A percentile compares a stretch with the other conserved stretches of the same genome.
Conservation (phyloP, 2,888 invertebrate genomes). For the Cactoblastis cactorum region DNA sequence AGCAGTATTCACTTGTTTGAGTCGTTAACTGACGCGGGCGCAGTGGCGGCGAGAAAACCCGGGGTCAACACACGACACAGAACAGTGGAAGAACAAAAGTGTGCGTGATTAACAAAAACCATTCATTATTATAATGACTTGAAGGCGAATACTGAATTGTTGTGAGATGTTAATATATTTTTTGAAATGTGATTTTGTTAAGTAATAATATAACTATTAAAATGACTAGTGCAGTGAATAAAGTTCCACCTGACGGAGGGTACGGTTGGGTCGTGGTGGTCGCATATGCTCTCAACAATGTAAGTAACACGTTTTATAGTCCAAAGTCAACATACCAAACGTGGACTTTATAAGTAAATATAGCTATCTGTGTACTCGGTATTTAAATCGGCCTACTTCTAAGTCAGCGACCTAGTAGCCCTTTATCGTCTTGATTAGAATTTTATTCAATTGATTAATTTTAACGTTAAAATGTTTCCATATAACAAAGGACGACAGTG, state of each 20-base stretch:
- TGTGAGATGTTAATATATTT: conserved; percentile 11
- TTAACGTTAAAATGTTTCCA: too few relatives aligned
- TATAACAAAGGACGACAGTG: too few relatives aligned
- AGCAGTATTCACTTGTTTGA: conserved; percentile 21
- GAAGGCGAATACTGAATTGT: background rate
- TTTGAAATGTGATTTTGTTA: conserved; percentile 36
- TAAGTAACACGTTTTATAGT: conserved; percentile 59
- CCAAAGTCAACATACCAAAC: background rate
- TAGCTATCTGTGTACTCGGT: too few relatives aligned
- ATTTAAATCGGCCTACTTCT: too few relatives aligned
- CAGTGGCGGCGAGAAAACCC: conserved; percentile 6
- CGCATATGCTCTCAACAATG: conserved; percentile 80
- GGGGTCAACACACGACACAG: conserved; percentile 3
- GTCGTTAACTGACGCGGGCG: conserved; percentile 12
- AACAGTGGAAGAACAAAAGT: conserved; percentile 6
- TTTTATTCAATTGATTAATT: too few relatives aligned
- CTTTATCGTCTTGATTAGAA: too few relatives aligned
- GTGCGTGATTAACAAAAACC: background rate
- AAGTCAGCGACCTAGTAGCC: too few relatives aligned
- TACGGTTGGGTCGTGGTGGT: conserved; percentile 83
- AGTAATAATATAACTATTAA: conserved; percentile 25
- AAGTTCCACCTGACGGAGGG: conserved; percentile 82
- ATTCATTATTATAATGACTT: conserved; percentile 6
- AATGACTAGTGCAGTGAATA: conserved; percentile 50
- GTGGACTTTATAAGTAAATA: background rate